Percentiles rank a stretch among this genome's conserved stretches.
Evolutionary conservation across 2,888 invertebrate genomes (phyloP).

Genomic region (Hyppa rectilinea): DNA sequence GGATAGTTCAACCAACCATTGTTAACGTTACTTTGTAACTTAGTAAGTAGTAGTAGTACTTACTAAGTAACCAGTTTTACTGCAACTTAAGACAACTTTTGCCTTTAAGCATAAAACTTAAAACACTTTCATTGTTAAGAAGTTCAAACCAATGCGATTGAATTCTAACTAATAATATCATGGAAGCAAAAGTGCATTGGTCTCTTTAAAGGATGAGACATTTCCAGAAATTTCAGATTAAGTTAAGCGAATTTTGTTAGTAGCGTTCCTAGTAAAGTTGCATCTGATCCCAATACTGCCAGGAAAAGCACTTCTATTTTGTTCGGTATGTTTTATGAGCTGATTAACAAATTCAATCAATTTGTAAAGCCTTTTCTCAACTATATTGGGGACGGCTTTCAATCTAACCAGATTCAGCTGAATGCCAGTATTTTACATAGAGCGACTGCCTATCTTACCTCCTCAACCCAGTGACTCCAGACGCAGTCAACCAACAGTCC

Average conservation of each 20-base stretch:
- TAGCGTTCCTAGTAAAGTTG: not conserved
- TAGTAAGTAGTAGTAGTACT: too few species aligned
- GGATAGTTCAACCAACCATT: slow-evolving; percentile 10
- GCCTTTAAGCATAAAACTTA: slow-evolving; percentile 6
- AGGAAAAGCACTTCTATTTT: not conserved
- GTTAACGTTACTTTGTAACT: slow-evolving; percentile 6
- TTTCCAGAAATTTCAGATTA: not conserved
- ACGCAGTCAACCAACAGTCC: too few species aligned
- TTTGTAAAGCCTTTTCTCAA: too few species aligned
- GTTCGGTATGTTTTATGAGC: not conserved
- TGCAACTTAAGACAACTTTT: slow-evolving; percentile 18
- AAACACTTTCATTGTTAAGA: slow-evolving; percentile 7
- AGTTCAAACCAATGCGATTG: slow-evolving; percentile 5
- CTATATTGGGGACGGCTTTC: too few species aligned
- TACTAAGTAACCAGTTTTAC: slow-evolving; percentile 8
- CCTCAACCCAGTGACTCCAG: too few species aligned
- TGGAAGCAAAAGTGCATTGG: not conserved
- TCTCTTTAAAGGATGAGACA: not conserved
- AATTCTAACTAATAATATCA: not conserved
- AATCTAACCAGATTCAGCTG: too few species aligned
- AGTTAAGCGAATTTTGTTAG: too few species aligned
- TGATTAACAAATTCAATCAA: too few species aligned
- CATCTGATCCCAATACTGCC: not conserved
- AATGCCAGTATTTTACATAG: too few species aligned
- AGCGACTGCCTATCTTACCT: too few species aligned